A percentile compares a stretch with the other conserved stretches of the same genome.
Evolutionary conservation across 2,113 vertebrate genomes (phyloP).

Genomic region (Rhinolophus sinicus): DNA sequence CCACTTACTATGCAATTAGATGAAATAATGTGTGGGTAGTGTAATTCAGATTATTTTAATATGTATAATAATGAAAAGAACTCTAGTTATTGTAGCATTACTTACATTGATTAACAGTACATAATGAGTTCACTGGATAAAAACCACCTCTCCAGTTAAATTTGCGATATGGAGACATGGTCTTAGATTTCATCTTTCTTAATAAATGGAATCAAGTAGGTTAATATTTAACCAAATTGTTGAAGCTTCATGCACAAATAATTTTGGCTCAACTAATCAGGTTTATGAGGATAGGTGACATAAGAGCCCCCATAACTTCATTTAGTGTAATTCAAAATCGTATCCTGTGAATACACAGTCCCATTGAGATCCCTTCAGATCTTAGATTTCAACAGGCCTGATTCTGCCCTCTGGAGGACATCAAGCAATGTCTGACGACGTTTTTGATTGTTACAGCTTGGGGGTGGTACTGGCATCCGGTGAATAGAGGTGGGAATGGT

Average conservation of each 20-base stretch:
- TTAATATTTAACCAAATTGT: background rate
- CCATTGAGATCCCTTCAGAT: background rate
- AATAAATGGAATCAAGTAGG: background rate
- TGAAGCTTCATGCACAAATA: background rate
- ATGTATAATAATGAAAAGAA: slow-evolving; percentile 1
- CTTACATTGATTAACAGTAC: background rate
- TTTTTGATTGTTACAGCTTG: background rate
- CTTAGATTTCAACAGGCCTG: background rate
- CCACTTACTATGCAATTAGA: slow-evolving; percentile 32
- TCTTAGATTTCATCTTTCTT: background rate
- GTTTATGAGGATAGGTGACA: background rate
- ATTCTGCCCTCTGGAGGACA: background rate
- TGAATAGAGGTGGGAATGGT: background rate
- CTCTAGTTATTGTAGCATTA: background rate
- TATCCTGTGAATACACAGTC: background rate
- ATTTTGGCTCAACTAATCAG: background rate
- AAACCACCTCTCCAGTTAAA: background rate
- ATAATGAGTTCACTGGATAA: background rate
- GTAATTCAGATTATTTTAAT: background rate
- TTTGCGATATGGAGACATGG: background rate
- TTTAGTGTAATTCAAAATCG: background rate
- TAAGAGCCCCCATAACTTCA: background rate
- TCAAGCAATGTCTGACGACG: background rate
- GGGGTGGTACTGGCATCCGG: background rate
- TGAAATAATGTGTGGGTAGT: slow-evolving; percentile 13